Conservation (phyloP, 2,797 vertebrate genomes). For the Sparidentex hasta region DNA sequence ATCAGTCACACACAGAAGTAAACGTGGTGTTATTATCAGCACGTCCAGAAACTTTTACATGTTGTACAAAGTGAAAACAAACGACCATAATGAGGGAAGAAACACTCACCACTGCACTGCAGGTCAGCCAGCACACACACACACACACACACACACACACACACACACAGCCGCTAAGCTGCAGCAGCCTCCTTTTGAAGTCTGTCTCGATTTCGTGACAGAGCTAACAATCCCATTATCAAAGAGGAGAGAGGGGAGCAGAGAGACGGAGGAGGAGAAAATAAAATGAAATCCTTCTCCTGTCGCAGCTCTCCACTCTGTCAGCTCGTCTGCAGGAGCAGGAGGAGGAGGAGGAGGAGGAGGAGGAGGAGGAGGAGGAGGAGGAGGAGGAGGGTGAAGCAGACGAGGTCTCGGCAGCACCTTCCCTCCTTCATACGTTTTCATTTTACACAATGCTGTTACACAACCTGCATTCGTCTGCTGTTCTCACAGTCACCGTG, state of each 20-base stretch:
- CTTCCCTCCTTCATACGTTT: background rate
- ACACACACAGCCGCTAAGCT: slow-evolving; percentile 21
- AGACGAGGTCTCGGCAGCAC: background rate
- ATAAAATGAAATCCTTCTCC: slow-evolving; percentile 34
- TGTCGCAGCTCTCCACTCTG: background rate
- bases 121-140: background rate
- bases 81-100: background rate
- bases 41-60: background rate
- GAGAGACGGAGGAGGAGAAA: background rate
- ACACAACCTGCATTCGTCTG: no score
- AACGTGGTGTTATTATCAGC: background rate
- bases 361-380: no score
- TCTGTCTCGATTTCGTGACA: slow-evolving; percentile 45
- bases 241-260: slow-evolving; percentile 14
- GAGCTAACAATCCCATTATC: slow-evolving; percentile 58
- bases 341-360: background rate
- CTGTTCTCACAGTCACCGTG: background rate
- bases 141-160: no score
- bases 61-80: background rate
- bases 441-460: background rate
- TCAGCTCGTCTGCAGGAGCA: background rate
- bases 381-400: background rate
- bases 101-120: background rate
- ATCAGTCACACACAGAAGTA: background rate
- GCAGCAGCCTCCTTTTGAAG: slow-evolving; percentile 49